Evolutionary conservation across 2,113 vertebrate genomes (phyloP).

Genomic region (Chaetops frenatus): DNA sequence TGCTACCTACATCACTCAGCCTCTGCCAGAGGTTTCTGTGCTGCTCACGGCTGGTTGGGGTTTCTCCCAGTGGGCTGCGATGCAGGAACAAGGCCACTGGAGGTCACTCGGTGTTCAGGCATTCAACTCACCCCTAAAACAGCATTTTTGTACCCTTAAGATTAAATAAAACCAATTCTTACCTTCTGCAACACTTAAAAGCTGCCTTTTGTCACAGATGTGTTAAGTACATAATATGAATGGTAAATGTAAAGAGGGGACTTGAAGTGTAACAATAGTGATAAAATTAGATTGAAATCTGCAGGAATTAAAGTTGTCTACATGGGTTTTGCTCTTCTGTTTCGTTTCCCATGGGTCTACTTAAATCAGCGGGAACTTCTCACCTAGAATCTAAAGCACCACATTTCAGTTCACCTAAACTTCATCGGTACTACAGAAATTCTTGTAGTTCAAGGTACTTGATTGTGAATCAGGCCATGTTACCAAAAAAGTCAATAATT

Average conservation of each 20-base stretch:
- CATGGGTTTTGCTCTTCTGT: not conserved
- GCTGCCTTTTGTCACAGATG: not conserved
- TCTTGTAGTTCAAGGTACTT: not conserved
- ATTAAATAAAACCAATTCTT: slow-evolving; percentile 9
- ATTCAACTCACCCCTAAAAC: not conserved
- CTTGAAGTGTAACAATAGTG: not conserved
- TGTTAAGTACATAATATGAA: slow-evolving; percentile 50
- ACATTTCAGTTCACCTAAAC: not conserved
- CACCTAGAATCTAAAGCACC: not conserved
- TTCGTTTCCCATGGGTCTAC: not conserved
- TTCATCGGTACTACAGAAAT: not conserved
- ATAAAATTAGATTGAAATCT: slow-evolving; percentile 11
- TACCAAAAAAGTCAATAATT: not conserved
- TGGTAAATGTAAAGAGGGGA: not conserved
- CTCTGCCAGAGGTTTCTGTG: not conserved
- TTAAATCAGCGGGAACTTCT: slow-evolving; percentile 15
- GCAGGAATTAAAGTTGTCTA: not conserved
- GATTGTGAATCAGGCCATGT: not conserved
- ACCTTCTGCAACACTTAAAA: not conserved
- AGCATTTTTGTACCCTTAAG: not conserved
- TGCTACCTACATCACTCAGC: not conserved
- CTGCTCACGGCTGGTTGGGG: not conserved
- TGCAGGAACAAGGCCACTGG: slow-evolving; percentile 28
- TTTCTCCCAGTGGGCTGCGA: not conserved
- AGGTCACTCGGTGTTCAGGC: slow-evolving; percentile 62